phyloP scores from a whole-genome alignment of 2,888 invertebrate species.

The Lasioglossum oenotherae region DNA sequence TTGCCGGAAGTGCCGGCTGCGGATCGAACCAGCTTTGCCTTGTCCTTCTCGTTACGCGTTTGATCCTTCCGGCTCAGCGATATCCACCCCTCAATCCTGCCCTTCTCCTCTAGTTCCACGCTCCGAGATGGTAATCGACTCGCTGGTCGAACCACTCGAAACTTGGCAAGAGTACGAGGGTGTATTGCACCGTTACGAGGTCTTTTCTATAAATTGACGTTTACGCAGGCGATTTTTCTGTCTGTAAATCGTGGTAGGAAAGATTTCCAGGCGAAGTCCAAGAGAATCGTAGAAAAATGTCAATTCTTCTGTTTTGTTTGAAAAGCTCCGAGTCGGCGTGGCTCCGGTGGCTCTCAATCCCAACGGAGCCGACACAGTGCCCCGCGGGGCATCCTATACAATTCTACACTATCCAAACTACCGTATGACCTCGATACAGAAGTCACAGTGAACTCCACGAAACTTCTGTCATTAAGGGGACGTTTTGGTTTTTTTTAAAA shows the following conservation, averaged over 20 bases:
- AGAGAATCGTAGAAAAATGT: not conserved
- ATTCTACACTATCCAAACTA: too few relatives aligned
- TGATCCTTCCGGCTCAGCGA: conserved; percentile 37
- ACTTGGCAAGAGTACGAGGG: not conserved
- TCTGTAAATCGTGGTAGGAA: not conserved
- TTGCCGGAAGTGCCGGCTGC: conserved; percentile 43
- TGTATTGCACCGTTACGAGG: not conserved
- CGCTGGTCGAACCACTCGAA: not conserved
- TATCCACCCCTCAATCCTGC: not conserved
- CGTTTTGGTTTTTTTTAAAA: too few relatives aligned
- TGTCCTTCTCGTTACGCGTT: conserved; percentile 42
- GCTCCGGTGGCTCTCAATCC: too few relatives aligned
- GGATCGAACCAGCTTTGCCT: conserved; percentile 61
- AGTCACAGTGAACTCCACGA: too few relatives aligned
- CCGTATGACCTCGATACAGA: too few relatives aligned
- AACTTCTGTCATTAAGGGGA: too few relatives aligned
- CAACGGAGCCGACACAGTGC: too few relatives aligned
- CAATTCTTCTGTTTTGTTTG: not conserved
- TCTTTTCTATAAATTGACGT: not conserved
- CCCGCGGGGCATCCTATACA: not conserved
- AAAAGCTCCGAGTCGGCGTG: too few relatives aligned
- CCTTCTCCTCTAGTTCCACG: not conserved
- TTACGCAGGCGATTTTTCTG: not conserved
- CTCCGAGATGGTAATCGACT: not conserved
- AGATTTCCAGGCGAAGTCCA: not conserved